Conservation (phyloP, 2,797 vertebrate genomes). For the Pagetopsis macropterus region DNA sequence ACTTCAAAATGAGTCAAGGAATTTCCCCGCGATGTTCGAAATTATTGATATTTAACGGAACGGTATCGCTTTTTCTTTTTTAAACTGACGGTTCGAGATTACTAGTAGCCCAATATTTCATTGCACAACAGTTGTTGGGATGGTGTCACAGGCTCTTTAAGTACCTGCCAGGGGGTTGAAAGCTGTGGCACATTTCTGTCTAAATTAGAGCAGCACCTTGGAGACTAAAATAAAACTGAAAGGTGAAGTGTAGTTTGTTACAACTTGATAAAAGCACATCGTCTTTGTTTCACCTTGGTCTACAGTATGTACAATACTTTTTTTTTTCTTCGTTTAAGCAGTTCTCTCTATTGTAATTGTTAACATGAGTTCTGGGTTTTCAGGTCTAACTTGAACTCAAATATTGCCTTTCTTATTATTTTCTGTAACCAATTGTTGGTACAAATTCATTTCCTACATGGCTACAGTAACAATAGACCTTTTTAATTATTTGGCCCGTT, state of each 20-base stretch:
- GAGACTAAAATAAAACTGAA: slow-evolving; percentile 21
- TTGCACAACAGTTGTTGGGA: no score
- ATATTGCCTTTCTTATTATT: not conserved
- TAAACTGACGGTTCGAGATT: no score
- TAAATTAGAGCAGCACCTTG: slow-evolving; percentile 47
- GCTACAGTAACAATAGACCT: not conserved
- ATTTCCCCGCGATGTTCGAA: no score
- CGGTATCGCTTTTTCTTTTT: no score
- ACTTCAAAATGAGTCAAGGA: no score
- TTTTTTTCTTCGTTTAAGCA: not conserved
- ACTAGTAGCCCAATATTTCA: no score
- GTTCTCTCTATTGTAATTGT: not conserved
- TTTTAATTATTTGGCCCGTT: not conserved
- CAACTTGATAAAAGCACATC: slow-evolving; percentile 15
- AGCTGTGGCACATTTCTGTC: slow-evolving; percentile 30
- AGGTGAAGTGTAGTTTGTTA: not conserved
- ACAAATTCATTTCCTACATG: slow-evolving; percentile 3
- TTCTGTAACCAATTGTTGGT: not conserved
- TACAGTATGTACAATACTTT: not conserved
- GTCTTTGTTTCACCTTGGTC: slow-evolving; percentile 21
- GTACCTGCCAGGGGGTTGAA: slow-evolving; percentile 36
- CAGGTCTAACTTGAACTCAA: not conserved
- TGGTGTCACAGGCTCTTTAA: no score
- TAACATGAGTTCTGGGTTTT: not conserved
- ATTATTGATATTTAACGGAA: no score